Conservation (phyloP, 37 sponge, comb jelly and placozoan species). For the Theonella swinhoei region DNA sequence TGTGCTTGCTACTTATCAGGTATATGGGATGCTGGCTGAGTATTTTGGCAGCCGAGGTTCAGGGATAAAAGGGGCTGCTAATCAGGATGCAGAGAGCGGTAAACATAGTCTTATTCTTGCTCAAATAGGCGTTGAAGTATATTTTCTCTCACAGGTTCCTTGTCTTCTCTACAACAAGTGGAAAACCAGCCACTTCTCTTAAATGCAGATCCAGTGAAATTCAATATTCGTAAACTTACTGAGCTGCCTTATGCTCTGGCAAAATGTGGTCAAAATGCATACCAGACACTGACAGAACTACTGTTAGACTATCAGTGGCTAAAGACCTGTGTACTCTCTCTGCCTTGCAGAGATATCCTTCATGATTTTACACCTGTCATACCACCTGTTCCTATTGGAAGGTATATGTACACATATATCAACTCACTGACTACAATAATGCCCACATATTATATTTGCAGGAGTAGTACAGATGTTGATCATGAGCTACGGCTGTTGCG, state of each 20-base stretch:
- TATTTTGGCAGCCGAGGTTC: slow-evolving; percentile 56
- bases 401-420: slow-evolving; percentile 1
- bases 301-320: slow-evolving; percentile 66
- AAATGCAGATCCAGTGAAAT: slow-evolving; percentile 21
- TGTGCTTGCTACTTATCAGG: not conserved
- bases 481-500: slow-evolving; percentile 57
- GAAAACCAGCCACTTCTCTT: slow-evolving; percentile 38
- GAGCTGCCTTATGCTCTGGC: slow-evolving; percentile 72
- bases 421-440: too few species aligned
- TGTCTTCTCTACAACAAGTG: not conserved
- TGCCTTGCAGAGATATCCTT: slow-evolving; percentile 35
- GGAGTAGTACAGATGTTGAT: not conserved
- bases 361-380: slow-evolving; percentile 50
- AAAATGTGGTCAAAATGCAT: not conserved
- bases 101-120: not conserved
- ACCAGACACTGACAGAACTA: slow-evolving; percentile 38
- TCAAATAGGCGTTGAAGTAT: not conserved
- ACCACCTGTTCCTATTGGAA: slow-evolving; percentile 58
- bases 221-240: slow-evolving; percentile 63
- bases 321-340: slow-evolving; percentile 23
- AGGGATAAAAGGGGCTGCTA: too few species aligned
- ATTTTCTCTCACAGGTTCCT: not conserved
- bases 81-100: not conserved
- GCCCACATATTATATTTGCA: not conserved
- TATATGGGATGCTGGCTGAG: slow-evolving; percentile 29